A percentile compares a stretch with the other conserved stretches of the same genome.
phyloP scores from a whole-genome alignment of 2,797 vertebrate genomes.

The Tarsius wallacei region DNA sequence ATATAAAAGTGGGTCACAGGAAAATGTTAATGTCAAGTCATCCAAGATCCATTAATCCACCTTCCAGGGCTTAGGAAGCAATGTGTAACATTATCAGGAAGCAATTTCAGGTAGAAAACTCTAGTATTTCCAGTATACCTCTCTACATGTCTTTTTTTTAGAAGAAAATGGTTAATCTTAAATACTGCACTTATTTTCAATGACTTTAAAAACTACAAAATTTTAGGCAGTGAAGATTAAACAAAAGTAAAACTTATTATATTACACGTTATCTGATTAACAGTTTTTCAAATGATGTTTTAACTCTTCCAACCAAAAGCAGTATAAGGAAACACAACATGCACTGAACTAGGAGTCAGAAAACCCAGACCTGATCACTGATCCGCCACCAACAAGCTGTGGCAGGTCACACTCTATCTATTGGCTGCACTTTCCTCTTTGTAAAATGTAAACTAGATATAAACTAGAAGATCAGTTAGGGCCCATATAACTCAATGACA shows the following conservation, averaged over 20 bases:
- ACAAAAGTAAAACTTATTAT: not conserved
- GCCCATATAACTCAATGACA: not conserved
- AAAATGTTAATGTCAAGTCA: constrained; percentile 73
- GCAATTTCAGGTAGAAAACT: constrained; percentile 48
- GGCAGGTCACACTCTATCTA: not conserved
- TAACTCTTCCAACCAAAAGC: not conserved
- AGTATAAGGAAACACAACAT: not conserved
- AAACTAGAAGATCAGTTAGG: not conserved
- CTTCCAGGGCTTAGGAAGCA: constrained; percentile 62
- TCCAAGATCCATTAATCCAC: constrained; percentile 69
- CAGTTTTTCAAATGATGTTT: not conserved
- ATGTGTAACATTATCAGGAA: constrained; percentile 67
- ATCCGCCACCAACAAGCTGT: not conserved
- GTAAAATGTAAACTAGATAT: not conserved
- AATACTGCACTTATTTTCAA: constrained; percentile 27
- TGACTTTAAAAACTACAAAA: not conserved
- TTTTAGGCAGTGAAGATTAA: constrained; percentile 33
- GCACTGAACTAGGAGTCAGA: not conserved
- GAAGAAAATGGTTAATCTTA: constrained; percentile 68
- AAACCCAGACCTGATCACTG: not conserved
- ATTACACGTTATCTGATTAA: not conserved
- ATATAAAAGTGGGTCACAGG: constrained; percentile 78
- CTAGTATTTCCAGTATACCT: constrained; percentile 32
- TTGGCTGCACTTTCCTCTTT: not conserved
- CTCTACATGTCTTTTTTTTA: constrained; percentile 14